Conservation (phyloP, 2,888 invertebrate species). For the Drosophila gaucha region DNA sequence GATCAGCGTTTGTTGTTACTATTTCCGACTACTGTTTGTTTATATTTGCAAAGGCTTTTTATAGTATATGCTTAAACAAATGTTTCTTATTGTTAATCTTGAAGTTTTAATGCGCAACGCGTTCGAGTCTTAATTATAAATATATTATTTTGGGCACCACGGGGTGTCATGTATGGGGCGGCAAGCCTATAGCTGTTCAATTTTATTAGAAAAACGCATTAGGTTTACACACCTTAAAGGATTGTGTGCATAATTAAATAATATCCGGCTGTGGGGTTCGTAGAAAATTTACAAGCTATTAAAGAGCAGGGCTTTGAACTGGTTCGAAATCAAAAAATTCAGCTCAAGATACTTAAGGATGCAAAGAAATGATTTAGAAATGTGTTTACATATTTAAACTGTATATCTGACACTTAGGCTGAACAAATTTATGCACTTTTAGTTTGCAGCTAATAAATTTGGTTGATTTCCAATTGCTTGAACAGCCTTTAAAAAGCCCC, state of each 20-base stretch:
- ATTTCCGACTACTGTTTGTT: slow-evolving; percentile 47
- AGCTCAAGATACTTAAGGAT: background rate
- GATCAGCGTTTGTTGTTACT: slow-evolving; percentile 23
- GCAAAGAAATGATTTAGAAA: no score
- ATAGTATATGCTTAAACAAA: background rate
- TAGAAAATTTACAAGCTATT: background rate
- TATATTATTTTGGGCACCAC: slow-evolving; percentile 58
- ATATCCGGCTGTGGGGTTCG: slow-evolving; percentile 5
- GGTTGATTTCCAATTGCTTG: slow-evolving; percentile 12
- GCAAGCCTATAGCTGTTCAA: slow-evolving; percentile 5
- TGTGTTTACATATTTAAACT: background rate
- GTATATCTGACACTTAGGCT: background rate
- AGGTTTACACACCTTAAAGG: background rate
- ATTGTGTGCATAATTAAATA: slow-evolving; percentile 7
- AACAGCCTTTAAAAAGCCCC: background rate
- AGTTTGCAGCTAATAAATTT: slow-evolving; percentile 9
- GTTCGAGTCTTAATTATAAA: slow-evolving; percentile 52
- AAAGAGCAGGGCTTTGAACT: background rate
- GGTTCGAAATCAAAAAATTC: no score
- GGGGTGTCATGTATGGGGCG: slow-evolving; percentile 60
- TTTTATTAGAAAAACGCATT: slow-evolving; percentile 14
- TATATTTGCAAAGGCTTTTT: slow-evolving; percentile 45
- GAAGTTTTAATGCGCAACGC: slow-evolving; percentile 56
- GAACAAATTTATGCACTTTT: background rate
- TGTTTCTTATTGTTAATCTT: slow-evolving; percentile 19